Evolutionary conservation across 2,797 vertebrate species (phyloP), one percentile per base, ranked within the genome.

Genomic region (Scolopax rusticola): DNA sequence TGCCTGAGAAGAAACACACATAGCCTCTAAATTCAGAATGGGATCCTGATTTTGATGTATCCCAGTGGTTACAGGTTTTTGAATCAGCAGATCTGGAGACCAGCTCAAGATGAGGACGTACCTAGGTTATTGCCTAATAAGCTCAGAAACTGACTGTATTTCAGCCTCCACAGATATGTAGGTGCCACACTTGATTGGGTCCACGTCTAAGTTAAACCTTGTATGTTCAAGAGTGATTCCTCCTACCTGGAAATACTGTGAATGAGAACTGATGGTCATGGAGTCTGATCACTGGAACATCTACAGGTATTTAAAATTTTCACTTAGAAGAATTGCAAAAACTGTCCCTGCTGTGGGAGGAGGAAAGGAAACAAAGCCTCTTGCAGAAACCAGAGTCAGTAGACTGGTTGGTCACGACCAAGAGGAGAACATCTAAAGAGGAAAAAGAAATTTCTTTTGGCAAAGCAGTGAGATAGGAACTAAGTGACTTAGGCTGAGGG

Each of bases 301-400:
- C 25, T 90, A 74, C 11, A 56, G 14, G 48, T 80, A 36, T 80
- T 76, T 68, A 73, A 87, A 82, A 41, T 36, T 43, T 87, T 47
- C 40, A 43, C 51, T 78, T 33, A 24, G 64, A 83, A 75, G 28
- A 80, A 82, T 0, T 74, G 51, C 36, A 79, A 76, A 82, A 82
- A 11, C 18, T 89, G 51, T 77, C 21, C 43, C 24, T 87, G 38
- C 41, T 84, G 48, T 68, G 70, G 61, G 61, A 89, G 36, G 8
- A 81, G 9, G 32, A 84, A 59, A 87, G 41, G 51, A 90, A 95
- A 85, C 5, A 84, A 81, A 59, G 41, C 25, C 40, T 71, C 20
- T 27, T 68, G 45, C 45, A 81, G 83, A 85, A 84, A 90, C 14
- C 12, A 25, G 27, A 51, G 27, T 25, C 2, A 3, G 15, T 32